Evolutionary conservation across 2,113 vertebrate genomes (phyloP).

Genomic region (Malurus cyaneus): DNA sequence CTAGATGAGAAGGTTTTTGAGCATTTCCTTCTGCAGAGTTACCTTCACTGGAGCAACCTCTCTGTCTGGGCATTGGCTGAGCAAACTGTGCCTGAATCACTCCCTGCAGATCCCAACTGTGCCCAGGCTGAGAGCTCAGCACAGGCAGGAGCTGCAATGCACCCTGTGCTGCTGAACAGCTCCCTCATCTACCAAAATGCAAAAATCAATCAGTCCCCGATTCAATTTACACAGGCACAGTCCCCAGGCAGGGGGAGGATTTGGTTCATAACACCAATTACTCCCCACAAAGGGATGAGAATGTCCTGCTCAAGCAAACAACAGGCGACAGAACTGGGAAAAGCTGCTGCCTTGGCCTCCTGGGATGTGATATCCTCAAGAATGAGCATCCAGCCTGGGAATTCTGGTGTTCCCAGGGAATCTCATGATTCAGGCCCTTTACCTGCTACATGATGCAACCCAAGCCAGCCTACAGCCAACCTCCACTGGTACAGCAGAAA

Average conservation of each 20-base stretch:
- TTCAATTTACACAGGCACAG: background rate
- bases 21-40: background rate
- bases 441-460: background rate
- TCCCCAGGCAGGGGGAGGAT: background rate
- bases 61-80: fast-evolving
- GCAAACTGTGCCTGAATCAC: fast-evolving
- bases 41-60: background rate
- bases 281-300: background rate
- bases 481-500: background rate
- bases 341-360: background rate
- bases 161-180: background rate
- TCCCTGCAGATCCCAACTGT: background rate
- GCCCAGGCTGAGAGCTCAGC: background rate
- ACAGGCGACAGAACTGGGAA: background rate
- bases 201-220: background rate
- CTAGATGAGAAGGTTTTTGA: background rate
- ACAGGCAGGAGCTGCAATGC: fast-evolving
- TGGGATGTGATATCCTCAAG: background rate
- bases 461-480: background rate
- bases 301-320: background rate
- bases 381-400: background rate
- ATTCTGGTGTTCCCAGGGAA: background rate
- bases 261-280: background rate
- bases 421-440: background rate
- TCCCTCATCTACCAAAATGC: background rate